Evolutionary conservation across 2,888 invertebrate species (phyloP).

Genomic region (Pseudeuparius sepicola): DNA sequence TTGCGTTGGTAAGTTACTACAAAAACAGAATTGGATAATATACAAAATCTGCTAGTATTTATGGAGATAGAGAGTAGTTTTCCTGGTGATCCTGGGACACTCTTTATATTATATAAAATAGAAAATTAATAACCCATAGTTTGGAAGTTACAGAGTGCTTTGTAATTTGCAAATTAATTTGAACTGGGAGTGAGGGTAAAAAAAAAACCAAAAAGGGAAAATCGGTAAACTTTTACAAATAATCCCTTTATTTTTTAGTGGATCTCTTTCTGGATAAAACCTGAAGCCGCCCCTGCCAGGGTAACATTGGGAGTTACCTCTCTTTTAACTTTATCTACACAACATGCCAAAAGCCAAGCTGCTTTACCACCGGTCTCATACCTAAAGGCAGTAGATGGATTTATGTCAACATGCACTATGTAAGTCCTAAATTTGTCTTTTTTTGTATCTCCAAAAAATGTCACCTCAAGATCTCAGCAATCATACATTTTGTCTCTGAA

Average conservation of each 20-base stretch:
- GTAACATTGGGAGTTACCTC: constrained; percentile 90
- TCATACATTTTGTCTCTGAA: too few relatives aligned
- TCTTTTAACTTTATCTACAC: constrained; percentile 77
- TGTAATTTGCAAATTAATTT: background rate
- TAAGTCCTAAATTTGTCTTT: constrained; percentile 38
- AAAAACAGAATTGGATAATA: too few relatives aligned
- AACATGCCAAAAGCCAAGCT: constrained; percentile 90
- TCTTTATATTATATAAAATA: too few relatives aligned
- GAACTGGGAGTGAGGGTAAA: too few relatives aligned
- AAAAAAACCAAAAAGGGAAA: too few relatives aligned
- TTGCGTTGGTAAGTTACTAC: too few relatives aligned
- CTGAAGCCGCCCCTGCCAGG: constrained; percentile 86
- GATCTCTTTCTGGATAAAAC: constrained; percentile 94
- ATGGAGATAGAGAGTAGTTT: too few relatives aligned
- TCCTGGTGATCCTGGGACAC: too few relatives aligned
- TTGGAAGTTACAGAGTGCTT: too few relatives aligned
- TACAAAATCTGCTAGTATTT: too few relatives aligned
- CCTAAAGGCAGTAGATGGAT: constrained; percentile 84
- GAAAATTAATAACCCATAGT: too few relatives aligned
- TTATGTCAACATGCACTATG: constrained; percentile 88
- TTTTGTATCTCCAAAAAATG: background rate
- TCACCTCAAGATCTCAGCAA: too few relatives aligned
- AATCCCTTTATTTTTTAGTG: constrained; percentile 45
- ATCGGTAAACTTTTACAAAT: constrained; percentile 1
- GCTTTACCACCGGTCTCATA: constrained; percentile 88